Conservation (phyloP, 2,888 invertebrate species). For the Drosophila pegasa region DNA sequence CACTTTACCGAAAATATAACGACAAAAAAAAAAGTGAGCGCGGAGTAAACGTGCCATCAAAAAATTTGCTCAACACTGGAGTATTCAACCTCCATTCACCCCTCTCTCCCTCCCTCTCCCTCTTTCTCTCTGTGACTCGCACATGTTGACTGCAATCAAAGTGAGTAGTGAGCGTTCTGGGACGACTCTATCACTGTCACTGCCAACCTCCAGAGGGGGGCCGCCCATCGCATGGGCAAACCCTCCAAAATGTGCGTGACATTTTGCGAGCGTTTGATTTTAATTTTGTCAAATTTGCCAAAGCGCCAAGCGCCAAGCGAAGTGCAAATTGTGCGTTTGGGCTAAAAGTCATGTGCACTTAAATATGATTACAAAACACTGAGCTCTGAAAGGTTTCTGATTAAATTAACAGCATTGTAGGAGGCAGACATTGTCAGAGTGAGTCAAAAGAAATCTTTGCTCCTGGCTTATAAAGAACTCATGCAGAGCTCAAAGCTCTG, state of each 20-base stretch:
- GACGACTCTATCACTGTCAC: constrained; percentile 35
- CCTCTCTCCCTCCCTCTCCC: background rate
- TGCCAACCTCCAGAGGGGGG: constrained; percentile 18
- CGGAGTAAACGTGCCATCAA: constrained; percentile 21
- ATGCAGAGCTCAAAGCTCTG: background rate
- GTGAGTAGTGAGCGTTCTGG: constrained; percentile 48
- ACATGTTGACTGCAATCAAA: constrained; percentile 59
- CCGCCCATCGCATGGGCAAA: background rate
- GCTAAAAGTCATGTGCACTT: constrained; percentile 4
- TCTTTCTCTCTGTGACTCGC: constrained; percentile 14
- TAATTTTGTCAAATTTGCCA: constrained; percentile 49
- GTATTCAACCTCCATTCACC: background rate
- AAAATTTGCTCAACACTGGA: constrained; percentile 21
- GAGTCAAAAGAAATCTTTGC: background rate
- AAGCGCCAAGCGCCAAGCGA: constrained; percentile 36
- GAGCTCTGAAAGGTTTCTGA: constrained; percentile 5
- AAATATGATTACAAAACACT: constrained; percentile 6
- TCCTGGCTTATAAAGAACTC: background rate
- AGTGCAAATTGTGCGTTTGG: constrained; percentile 5
- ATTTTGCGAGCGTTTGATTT: constrained; percentile 53
- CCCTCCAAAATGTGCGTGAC: constrained; percentile 41
- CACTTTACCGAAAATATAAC: constrained; percentile 32
- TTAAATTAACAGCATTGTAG: background rate
- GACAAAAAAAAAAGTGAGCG: background rate
- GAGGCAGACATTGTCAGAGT: background rate